These are phyloP conservation scores for Temnopleurus reevesii DNA, from an alignment of 53 echinoderm and acorn worm genomes.

Conservation along the genomic window DNA sequence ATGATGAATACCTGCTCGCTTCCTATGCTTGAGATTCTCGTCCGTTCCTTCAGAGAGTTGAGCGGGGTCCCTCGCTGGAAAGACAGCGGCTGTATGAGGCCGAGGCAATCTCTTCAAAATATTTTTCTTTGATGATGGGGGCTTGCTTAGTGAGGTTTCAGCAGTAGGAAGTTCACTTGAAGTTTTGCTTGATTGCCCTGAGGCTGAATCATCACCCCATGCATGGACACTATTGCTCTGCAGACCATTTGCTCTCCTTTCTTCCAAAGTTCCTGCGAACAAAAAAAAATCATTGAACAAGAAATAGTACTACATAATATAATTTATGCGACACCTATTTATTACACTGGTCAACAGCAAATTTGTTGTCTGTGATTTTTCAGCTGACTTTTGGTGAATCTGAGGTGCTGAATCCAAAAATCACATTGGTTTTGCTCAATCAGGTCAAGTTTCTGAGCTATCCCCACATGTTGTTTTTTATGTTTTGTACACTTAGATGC, in stretches of 20 bases:
- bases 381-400: background rate
- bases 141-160: background rate
- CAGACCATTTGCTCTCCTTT: background rate
- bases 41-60: constrained; percentile 4
- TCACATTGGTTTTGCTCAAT: background rate
- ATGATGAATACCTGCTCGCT: background rate
- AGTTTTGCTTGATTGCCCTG: background rate
- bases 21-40: background rate
- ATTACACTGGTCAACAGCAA: background rate
- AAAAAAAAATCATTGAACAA: background rate
- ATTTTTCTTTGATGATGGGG: background rate
- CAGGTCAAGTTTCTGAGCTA: no score
- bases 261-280: constrained; percentile 9
- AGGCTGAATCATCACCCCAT: background rate
- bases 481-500: no score
- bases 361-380: background rate
- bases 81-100: constrained; percentile 47
- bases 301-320: background rate
- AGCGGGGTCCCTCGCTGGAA: constrained; percentile 18
- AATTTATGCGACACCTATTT: no score
- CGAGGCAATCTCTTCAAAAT: background rate
- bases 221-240: background rate
- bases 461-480: no score
- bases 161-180: background rate
- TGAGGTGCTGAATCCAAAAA: no score